Percentiles rank a stretch among this genome's conserved stretches.
Conservation (phyloP, 2,113 vertebrate species). For the Anolis sagrei region DNA sequence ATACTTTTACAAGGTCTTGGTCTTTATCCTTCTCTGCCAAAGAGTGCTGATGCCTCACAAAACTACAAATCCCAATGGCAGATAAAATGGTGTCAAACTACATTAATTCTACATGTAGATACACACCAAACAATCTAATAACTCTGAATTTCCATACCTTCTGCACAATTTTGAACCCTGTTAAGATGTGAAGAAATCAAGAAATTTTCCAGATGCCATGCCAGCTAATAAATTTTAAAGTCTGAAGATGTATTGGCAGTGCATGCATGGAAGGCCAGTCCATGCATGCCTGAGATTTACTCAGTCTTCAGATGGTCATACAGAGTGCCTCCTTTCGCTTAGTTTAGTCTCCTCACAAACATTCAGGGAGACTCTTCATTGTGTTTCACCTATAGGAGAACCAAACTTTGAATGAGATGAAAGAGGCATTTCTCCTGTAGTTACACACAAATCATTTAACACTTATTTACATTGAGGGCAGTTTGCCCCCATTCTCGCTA, state of each 20-base stretch:
- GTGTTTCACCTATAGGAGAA: not conserved
- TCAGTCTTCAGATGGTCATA: not conserved
- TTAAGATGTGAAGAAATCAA: not conserved
- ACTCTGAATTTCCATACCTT: not conserved
- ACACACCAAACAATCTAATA: not conserved
- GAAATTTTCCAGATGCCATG: not conserved
- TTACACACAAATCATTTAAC: not conserved
- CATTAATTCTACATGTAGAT: no score
- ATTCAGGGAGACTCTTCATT: not conserved
- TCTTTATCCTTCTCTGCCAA: no score
- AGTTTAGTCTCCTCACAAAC: not conserved
- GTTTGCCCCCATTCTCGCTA: not conserved
- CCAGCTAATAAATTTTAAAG: not conserved
- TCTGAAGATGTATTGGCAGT: no score
- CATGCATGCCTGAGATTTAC: not conserved
- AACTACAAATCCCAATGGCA: no score
- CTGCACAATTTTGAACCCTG: not conserved
- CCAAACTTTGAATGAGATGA: not conserved
- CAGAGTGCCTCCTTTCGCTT: not conserved
- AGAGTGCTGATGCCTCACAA: no score
- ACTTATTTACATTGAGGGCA: not conserved
- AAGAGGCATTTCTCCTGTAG: not conserved
- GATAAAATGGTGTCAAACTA: no score
- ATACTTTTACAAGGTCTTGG: no score
- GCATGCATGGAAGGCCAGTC: no score